Evolutionary conservation across 2,113 vertebrate genomes (phyloP), one percentile per base, ranked within the genome.

Genomic region (Lipophrys pholis): DNA sequence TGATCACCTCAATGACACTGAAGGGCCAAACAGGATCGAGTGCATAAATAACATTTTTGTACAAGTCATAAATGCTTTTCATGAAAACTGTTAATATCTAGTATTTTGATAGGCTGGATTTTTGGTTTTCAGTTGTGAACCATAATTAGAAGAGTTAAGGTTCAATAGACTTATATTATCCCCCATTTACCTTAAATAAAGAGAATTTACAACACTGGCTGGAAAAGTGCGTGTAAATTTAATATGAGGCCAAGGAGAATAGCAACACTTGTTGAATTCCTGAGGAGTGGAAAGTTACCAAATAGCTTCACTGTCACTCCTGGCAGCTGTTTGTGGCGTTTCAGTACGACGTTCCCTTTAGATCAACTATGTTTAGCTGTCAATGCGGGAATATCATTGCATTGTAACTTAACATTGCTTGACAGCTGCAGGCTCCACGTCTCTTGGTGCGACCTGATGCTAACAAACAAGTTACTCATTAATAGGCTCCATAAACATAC

Each of bases 191-290:
- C 0, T 30, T 30, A 30, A 30, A 30, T 30, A 66, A 70, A 76
- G 43, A 45, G 9, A 4, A 11, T 11, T 36, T 10, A 40, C 10
- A 1, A 17, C 35, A 62, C 50, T 54, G 43, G 36, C 57, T 42
- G 48, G n/a, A 56, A 39, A 48, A 65, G 16, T 45, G 36, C 38
- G 10, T 56, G 14, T 66, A n/a, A 76, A 80, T 12, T 69, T 69
- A 60, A 10, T 36, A 54, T 49, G 40, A 40, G 52, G 46, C 46
- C 35, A 65, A 35, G 51, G 30, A 30, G 64, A 21, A 55, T 43
- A 16, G 40, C n/a, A 51, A 3, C 0, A 2, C 40, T 73, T 76
- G 45, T 15, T 9, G 58, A 48, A 5, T 49, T 38, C 36, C 11
- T 16, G 1, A 65, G 9, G 17, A 6, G 50, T 46, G 12, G 16